Base-by-base conservation (phyloP, 2,888 invertebrate genomes). In the Dolichomitus sp. region DNA sequence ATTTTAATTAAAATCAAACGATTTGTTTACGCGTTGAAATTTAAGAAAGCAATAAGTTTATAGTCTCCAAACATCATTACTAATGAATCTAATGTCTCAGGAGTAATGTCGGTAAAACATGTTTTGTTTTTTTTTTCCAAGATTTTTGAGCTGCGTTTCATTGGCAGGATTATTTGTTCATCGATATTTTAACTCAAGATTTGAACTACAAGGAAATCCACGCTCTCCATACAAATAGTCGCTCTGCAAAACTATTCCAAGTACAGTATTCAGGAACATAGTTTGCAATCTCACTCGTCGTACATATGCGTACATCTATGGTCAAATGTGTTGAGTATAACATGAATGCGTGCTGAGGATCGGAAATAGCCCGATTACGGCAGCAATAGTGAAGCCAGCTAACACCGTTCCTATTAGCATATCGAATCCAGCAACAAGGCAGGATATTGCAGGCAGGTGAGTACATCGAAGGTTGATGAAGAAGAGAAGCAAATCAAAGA, bases 381-480 rank as follows among this genome's bases (percentile, higher is more conserved):
- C 45, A 48, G 73, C 59, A 27, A 27, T 52, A 30, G 37, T 59
- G 14, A 27, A 42, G 52, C 23, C n/a, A 40, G 27, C 59, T 40
- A 40, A 17, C 17, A 7, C 54, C 17, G 17, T 57, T 11, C 61
- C 80, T 59, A 72, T 72, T 77, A 68, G 61, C 77, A 81, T 83
- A 83, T 81, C 76, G 70, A 81, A 68, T 76, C 73, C 54, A 42
- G 54, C 45, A 42, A 73, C 61, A 77, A 63, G 57, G 61, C 73
- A 83, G 83, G 83, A 83, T 83, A 81, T 81, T 81, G 61, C 63
- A 65, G 63, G 17, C 42, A 66, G 52, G 54, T 75, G 45, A 75
- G 42, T 70, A 27, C 54, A 12, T 57, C 42, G 17, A 70, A 57
- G 54, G 54, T 70, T 23, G 57, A 57, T 42, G 27, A 40, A 23